Evolutionary conservation across 2,113 vertebrate species (phyloP).

Genomic region (Istiophorus platypterus): DNA sequence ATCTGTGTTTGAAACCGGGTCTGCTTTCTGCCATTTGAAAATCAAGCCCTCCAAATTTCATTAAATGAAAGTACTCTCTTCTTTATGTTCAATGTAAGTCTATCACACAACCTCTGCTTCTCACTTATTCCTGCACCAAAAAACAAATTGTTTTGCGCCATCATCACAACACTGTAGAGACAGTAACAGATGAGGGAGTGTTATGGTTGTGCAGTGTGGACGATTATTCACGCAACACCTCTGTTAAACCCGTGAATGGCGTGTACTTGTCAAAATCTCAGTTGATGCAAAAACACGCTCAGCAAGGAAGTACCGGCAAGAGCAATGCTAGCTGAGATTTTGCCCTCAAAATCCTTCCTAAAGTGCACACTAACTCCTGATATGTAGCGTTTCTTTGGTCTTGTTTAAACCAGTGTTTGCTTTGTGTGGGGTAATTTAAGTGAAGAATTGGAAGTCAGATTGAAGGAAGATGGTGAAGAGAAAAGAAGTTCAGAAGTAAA

Average conservation of each 20-base stretch:
- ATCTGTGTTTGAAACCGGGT: conserved; percentile 2
- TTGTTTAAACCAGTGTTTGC: conserved; percentile 5
- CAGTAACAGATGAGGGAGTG: conserved; percentile 37
- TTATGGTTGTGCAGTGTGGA: conserved; percentile 43
- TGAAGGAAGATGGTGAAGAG: neutral
- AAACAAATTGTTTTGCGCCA: conserved; percentile 31
- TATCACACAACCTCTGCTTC: neutral
- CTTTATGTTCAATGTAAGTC: neutral
- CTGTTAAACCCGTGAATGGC: conserved; percentile 57
- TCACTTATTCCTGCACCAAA: conserved; percentile 3
- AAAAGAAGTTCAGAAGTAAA: neutral
- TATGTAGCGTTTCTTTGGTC: conserved; percentile 6
- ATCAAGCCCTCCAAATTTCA: neutral
- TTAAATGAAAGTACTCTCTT: neutral
- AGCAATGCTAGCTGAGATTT: conserved; percentile 7
- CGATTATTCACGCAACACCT: conserved; percentile 60
- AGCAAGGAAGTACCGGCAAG: neutral
- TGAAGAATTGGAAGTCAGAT: conserved; percentile 18
- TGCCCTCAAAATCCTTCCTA: conserved; percentile 8
- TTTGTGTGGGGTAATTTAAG: conserved; percentile 6
- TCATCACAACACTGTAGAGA: conserved; percentile 25
- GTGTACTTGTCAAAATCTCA: conserved; percentile 70
- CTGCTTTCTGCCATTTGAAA: too few relatives aligned
- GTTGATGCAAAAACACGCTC: conserved; percentile 47
- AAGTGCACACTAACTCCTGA: conserved; percentile 29